Conservation (phyloP, 2,888 invertebrate genomes). For the Globia sparganii region DNA sequence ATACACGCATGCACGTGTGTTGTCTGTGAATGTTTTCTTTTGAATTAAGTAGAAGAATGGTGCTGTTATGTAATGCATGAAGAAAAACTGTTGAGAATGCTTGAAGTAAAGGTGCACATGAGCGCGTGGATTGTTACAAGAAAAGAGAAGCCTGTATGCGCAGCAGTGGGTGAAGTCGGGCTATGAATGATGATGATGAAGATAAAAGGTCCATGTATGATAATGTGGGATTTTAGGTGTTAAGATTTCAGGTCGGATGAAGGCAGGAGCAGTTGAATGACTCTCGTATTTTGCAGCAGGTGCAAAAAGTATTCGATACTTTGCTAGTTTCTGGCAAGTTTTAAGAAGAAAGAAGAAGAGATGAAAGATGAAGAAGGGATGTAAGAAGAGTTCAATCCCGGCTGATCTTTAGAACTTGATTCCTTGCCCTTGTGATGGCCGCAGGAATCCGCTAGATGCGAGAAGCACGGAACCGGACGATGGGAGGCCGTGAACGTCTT, state of each 20-base stretch:
- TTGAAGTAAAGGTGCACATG: not conserved
- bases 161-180: not conserved
- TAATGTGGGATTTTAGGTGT: not conserved
- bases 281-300: not conserved
- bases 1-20: not conserved
- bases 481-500: not conserved
- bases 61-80: not conserved
- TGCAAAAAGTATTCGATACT: not conserved
- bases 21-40: not conserved
- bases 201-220: not conserved
- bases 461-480: too few relatives aligned
- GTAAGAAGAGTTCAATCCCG: too few relatives aligned
- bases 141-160: not conserved
- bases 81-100: constrained; percentile 8
- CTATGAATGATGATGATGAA: not conserved
- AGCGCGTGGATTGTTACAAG: not conserved
- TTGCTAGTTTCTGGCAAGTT: not conserved
- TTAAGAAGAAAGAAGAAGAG: not conserved
- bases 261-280: not conserved
- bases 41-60: not conserved
- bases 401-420: too few relatives aligned
- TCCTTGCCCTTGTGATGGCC: too few relatives aligned
- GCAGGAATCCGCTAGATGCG: too few relatives aligned
- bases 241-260: not conserved
- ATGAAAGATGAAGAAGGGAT: too few relatives aligned